Conservation (phyloP, 2,113 vertebrate species). For the Tachysurus vachellii region DNA sequence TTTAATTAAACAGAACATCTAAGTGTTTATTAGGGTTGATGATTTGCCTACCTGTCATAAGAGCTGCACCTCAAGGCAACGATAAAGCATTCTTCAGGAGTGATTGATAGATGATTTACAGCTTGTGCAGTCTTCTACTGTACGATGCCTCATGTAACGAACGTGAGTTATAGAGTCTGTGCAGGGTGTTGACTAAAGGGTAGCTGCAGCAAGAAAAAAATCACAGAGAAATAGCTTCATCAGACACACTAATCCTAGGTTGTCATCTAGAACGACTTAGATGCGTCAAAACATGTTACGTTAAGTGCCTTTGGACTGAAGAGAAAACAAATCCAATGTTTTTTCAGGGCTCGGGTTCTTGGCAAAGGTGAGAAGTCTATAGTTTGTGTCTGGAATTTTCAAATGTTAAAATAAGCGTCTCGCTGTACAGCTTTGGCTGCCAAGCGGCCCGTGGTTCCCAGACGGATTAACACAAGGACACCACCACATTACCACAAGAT, state of each 20-base stretch:
- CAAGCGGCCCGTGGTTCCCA: slow-evolving; percentile 44
- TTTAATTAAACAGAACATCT: slow-evolving; percentile 20
- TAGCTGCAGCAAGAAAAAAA: slow-evolving; percentile 1
- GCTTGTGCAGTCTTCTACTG: slow-evolving; percentile 20
- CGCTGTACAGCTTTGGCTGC: neutral
- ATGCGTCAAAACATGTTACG: slow-evolving; percentile 40
- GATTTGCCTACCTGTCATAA: slow-evolving; percentile 31
- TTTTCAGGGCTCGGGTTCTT: slow-evolving; percentile 28
- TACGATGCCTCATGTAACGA: neutral
- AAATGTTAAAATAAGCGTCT: slow-evolving; percentile 42
- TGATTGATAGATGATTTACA: slow-evolving; percentile 49
- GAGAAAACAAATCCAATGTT: slow-evolving; percentile 15
- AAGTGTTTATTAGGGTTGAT: slow-evolving; percentile 37
- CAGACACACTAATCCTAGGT: slow-evolving; percentile 52
- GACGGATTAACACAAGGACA: slow-evolving; percentile 51
- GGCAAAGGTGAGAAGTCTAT: slow-evolving; percentile 32
- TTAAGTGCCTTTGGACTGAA: neutral
- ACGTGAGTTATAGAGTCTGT: neutral
- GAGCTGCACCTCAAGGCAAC: slow-evolving; percentile 36
- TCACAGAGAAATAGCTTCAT: slow-evolving; percentile 23
- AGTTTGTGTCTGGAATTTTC: slow-evolving; percentile 56
- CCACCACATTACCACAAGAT: slow-evolving; percentile 50
- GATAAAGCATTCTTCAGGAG: slow-evolving; percentile 26
- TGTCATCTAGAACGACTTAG: slow-evolving; percentile 20
- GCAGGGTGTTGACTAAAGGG: neutral